A percentile compares a stretch with the other conserved stretches of the same genome.
These are phyloP conservation scores for Aptenodytes patagonicus DNA, from an alignment of 2,113 vertebrate species.

Conservation along the genomic window DNA sequence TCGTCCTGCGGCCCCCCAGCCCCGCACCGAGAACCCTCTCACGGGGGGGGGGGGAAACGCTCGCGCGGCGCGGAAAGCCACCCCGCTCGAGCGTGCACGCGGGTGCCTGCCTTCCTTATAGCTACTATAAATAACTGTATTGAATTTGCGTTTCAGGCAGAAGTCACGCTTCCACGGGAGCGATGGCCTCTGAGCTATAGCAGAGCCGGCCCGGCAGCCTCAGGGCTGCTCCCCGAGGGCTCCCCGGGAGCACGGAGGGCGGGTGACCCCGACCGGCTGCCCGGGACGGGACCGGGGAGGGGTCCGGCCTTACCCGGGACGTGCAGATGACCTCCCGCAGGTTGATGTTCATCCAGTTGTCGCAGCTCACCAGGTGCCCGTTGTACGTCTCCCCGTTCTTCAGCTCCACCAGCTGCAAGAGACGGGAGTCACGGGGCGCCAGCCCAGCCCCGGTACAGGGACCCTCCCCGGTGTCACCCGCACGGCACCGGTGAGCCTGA, in stretches of 20 bases:
- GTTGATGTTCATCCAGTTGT: slow-evolving; percentile 99
- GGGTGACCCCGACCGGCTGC: not conserved
- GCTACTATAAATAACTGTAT: fast-evolving
- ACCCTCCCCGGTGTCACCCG: not conserved
- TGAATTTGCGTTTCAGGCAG: not conserved
- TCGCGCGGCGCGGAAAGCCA: fast-evolving
- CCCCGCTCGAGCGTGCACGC: fast-evolving
- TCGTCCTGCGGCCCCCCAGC: fast-evolving
- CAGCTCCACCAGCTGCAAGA: slow-evolving; percentile 89
- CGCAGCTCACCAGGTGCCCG: slow-evolving; percentile 96
- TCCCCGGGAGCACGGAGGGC: fast-evolving
- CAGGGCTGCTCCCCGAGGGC: fast-evolving
- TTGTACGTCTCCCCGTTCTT: slow-evolving; percentile 98
- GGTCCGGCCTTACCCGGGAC: slow-evolving; percentile 78
- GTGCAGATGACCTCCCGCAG: slow-evolving; percentile 97
- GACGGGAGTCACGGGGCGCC: not conserved
- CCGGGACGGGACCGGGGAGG: fast-evolving
- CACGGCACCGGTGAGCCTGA: not conserved
- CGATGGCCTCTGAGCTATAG: fast-evolving
- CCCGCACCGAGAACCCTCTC: fast-evolving
- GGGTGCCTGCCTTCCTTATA: fast-evolving
- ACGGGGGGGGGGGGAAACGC: fast-evolving
- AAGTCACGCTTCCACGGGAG: fast-evolving
- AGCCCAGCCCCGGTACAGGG: not conserved
- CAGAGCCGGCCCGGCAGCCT: fast-evolving